Percentiles rank a stretch among this genome's conserved stretches.
These are phyloP conservation scores for Tadarida brasiliensis DNA, from an alignment of 2,797 vertebrate species.

Conservation along the genomic window DNA sequence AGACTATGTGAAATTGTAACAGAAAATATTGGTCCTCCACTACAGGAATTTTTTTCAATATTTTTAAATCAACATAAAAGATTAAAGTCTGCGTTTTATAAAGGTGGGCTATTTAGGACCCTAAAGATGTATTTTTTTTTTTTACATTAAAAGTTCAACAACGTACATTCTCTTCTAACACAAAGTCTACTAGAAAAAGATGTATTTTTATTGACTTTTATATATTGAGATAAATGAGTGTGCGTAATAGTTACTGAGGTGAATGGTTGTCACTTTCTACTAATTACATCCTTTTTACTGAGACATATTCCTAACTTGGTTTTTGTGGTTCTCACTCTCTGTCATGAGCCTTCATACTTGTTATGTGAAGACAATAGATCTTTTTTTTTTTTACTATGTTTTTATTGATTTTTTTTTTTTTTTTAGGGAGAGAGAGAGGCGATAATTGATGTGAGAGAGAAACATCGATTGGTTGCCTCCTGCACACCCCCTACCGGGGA, in stretches of 20 bases:
- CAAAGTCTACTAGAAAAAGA: neutral
- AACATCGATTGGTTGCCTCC: too few relatives aligned
- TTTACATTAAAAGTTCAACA: neutral
- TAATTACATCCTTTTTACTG: neutral
- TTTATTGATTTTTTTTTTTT: too few relatives aligned
- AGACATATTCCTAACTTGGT: neutral
- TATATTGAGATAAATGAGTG: neutral
- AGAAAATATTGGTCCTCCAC: neutral
- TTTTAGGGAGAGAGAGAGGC: too few relatives aligned
- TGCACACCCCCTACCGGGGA: too few relatives aligned
- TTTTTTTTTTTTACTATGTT: too few relatives aligned
- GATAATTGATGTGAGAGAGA: too few relatives aligned
- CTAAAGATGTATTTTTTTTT: neutral
- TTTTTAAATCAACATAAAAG: neutral
- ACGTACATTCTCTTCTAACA: neutral
- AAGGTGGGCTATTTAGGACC: neutral
- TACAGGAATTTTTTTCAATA: neutral
- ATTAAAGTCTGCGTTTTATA: neutral
- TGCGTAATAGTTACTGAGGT: neutral
- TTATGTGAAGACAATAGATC: neutral
- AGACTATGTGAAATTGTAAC: neutral
- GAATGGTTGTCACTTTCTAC: neutral
- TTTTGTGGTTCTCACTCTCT: neutral
- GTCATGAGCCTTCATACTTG: neutral
- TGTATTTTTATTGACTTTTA: slow-evolving; percentile 18